Evolutionary conservation across 2,797 vertebrate genomes (phyloP), one percentile per base, ranked within the genome.

Genomic region (Leuciscus waleckii): DNA sequence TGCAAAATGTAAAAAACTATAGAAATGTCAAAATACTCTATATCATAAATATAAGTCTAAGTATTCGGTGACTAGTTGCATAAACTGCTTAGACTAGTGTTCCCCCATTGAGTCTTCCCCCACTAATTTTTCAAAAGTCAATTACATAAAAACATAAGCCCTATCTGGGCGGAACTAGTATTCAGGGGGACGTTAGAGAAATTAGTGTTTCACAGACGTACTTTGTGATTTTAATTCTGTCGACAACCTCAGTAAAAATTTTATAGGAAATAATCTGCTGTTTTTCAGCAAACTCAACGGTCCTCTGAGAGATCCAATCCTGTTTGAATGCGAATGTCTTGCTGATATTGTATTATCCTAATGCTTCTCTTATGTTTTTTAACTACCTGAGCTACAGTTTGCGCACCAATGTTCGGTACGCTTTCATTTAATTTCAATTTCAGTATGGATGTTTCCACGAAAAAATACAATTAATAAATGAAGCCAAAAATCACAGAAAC

Each of bases 381-480:
- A 56, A 21, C 21, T n/a, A 58, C 9, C 23, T n/a, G 56, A 58
- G 41, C 41, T n/a, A 58, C 23, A 0, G 9, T n/a, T n/a, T 58
- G 8, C 9, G 8, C 23, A n/a, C 56, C 23, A 58, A 11, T n/a
- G 9, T 58, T 58, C 1, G 0, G 56, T n/a, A 11, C n/a, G 23
- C 56, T 58, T 58, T 58, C 4, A 58, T 11, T 54, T 54, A 0
- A 54, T 54, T n/a, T 58, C 56, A 58, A 21, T 54, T n/a, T 58
- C 56, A 58, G 10, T n/a, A 5, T 21, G 19, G 51, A 54, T 54
- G 51, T 7, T 21, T 54, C 19, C 1, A 58, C 1, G 1, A n/a
- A n/a, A 54, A n/a, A 58, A n/a, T 58, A 0, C 0, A n/a, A 58
- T n/a, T 11, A 58, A 58, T 58, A 58, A 58, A 58, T n/a, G 3